phyloP scores from a whole-genome alignment of 2,797 vertebrate genomes.

The Vireo griseus region DNA sequence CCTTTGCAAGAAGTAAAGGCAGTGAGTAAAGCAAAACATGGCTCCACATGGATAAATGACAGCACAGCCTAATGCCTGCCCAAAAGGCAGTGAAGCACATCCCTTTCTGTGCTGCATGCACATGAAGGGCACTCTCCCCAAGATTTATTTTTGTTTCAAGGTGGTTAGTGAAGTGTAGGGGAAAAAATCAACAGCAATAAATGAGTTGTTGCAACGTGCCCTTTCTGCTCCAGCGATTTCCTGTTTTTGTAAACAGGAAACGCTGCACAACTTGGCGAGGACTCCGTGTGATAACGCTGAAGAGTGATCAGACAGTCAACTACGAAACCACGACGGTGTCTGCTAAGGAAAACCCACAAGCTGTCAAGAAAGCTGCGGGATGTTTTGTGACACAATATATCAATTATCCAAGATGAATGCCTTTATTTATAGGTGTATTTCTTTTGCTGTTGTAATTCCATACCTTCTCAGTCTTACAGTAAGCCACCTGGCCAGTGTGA shows the following conservation, averaged over 20 bases:
- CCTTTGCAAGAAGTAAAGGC: not conserved
- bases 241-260: slow-evolving; percentile 59
- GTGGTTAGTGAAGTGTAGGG: not conserved
- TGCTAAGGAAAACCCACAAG: slow-evolving; percentile 38
- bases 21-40: not conserved
- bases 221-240: slow-evolving; percentile 3
- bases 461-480: not conserved
- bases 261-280: not conserved
- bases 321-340: not conserved
- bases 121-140: not conserved
- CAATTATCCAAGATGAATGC: not conserved
- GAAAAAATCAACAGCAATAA: not conserved
- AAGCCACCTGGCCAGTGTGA: slow-evolving; percentile 16
- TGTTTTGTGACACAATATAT: not conserved
- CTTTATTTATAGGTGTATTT: not conserved
- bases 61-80: not conserved
- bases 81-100: not conserved
- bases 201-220: slow-evolving; percentile 44
- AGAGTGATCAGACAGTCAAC: not conserved
- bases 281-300: not conserved
- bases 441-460: not conserved
- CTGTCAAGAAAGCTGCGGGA: slow-evolving; percentile 29
- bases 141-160: not conserved
- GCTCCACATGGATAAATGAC: not conserved
- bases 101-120: not conserved